Percentiles rank a stretch among this genome's conserved stretches.
phyloP scores from a whole-genome alignment of 2,113 vertebrate species.

The Empidonax traillii region DNA sequence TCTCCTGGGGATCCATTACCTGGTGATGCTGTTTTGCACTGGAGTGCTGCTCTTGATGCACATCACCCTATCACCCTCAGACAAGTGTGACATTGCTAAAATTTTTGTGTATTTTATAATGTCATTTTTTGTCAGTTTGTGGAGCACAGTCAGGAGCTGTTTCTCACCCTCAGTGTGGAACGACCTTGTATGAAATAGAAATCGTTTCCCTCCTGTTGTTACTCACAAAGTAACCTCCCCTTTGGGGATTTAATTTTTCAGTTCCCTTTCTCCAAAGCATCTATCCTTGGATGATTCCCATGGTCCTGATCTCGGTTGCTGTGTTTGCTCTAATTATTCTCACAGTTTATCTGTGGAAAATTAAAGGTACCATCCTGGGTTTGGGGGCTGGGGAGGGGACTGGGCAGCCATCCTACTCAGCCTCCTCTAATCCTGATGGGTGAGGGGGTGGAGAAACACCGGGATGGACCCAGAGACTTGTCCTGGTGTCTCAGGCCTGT shows the following conservation, averaged over 20 bases:
- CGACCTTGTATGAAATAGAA: background rate
- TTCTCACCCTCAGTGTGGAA: too few relatives aligned
- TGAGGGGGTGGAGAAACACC: fast-evolving
- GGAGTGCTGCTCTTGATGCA: too few relatives aligned
- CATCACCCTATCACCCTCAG: too few relatives aligned
- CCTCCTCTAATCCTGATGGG: fast-evolving
- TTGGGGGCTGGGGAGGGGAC: background rate
- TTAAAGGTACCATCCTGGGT: background rate
- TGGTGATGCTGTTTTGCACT: too few relatives aligned
- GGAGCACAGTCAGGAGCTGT: too few relatives aligned
- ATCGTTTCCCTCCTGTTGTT: background rate
- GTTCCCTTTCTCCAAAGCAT: background rate
- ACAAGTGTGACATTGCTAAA: too few relatives aligned
- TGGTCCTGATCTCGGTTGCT: background rate
- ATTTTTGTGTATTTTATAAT: too few relatives aligned
- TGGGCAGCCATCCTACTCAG: background rate
- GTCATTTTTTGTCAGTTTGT: too few relatives aligned
- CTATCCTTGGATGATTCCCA: background rate
- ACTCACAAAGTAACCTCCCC: background rate
- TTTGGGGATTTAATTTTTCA: background rate
- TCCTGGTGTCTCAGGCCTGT: fast-evolving
- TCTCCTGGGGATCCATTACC: too few relatives aligned
- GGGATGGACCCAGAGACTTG: background rate
- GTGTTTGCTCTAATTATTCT: background rate
- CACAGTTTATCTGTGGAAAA: background rate